A percentile compares a stretch with the other conserved stretches of the same genome.
phyloP scores from a whole-genome alignment of 2,797 vertebrate genomes.

The Salmo trutta region DNA sequence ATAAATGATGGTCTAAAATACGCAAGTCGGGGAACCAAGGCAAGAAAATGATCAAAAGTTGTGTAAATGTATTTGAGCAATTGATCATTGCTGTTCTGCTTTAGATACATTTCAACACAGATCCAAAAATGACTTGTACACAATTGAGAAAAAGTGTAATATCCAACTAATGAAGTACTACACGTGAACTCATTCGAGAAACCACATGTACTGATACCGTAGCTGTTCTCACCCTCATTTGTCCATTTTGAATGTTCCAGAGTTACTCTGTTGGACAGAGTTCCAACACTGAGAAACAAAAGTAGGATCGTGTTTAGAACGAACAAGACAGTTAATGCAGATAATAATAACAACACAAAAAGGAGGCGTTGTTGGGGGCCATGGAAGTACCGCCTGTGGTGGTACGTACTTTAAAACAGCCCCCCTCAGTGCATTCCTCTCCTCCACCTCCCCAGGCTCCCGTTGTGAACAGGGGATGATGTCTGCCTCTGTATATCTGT shows the following conservation, averaged over 20 bases:
- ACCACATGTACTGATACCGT: not conserved
- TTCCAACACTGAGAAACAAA: conserved; percentile 71
- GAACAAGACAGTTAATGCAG: not conserved
- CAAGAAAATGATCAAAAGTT: too few relatives aligned
- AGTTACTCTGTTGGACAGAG: conserved; percentile 79
- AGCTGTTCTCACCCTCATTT: conserved; percentile 81
- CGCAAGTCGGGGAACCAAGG: too few relatives aligned
- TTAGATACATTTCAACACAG: too few relatives aligned
- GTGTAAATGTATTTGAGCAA: too few relatives aligned
- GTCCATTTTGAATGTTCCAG: conserved; percentile 88
- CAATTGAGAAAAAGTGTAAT: conserved; percentile 63
- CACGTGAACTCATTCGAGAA: not conserved
- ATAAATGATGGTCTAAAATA: too few relatives aligned
- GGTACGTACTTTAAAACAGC: conserved; percentile 81
- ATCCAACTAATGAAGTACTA: not conserved
- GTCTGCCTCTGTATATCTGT: conserved; percentile 94
- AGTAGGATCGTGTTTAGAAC: not conserved
- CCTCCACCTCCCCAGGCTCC: conserved; percentile 85
- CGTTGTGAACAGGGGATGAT: conserved; percentile 92
- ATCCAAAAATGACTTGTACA: conserved; percentile 33
- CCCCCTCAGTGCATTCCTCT: conserved; percentile 78
- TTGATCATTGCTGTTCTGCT: too few relatives aligned
- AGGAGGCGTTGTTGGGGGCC: not conserved
- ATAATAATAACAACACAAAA: not conserved
- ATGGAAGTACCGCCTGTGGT: not conserved